phyloP scores from a whole-genome alignment of 1,140 invertebrate genomes.

The Lasioglossum baleicum region DNA sequence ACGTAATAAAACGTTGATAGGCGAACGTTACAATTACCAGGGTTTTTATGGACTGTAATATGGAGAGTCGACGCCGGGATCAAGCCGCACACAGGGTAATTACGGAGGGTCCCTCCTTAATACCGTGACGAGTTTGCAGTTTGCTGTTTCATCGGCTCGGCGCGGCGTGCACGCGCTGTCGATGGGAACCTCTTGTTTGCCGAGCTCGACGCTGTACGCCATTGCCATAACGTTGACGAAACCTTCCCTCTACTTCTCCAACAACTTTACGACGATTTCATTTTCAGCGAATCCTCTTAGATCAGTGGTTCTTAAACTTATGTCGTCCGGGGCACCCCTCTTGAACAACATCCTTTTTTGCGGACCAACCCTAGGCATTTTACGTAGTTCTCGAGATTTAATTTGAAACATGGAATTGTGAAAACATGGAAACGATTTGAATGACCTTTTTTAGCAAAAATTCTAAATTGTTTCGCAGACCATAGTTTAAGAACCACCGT shows the following conservation, averaged over 20 bases:
- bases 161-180: not conserved
- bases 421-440: too few species aligned
- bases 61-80: not conserved
- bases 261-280: too few species aligned
- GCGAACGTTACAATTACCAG: constrained; percentile 34
- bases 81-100: not conserved
- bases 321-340: too few species aligned
- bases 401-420: too few species aligned
- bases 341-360: too few species aligned
- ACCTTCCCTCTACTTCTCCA: not conserved
- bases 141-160: constrained; percentile 3
- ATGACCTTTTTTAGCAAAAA: too few species aligned
- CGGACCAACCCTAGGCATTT: too few species aligned
- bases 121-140: not conserved
- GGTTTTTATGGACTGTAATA: not conserved
- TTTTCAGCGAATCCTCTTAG: too few species aligned
- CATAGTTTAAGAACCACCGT: too few species aligned
- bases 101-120: not conserved
- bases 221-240: not conserved
- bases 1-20: constrained; percentile 29
- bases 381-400: too few species aligned
- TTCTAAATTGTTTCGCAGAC: too few species aligned
- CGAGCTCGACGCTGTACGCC: not conserved
- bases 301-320: too few species aligned
- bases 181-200: constrained; percentile 11